Percentiles rank a stretch among this genome's conserved stretches.
Evolutionary conservation across 1,140 invertebrate genomes (phyloP).

Genomic region (Delia radicum): DNA sequence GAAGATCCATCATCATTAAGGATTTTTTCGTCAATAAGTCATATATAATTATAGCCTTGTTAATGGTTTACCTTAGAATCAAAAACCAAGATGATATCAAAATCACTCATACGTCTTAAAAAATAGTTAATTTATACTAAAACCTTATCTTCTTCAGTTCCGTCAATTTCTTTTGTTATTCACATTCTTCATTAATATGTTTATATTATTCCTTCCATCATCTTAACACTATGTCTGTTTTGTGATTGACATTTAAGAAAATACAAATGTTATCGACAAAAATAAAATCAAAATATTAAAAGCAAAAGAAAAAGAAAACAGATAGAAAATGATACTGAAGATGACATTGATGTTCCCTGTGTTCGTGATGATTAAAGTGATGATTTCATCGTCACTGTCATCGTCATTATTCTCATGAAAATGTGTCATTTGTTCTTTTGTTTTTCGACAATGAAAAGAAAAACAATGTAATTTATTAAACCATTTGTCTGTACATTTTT

Average conservation of each 20-base stretch:
- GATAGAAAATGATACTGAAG: neutral
- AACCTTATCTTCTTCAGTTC: neutral
- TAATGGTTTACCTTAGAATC: too few relatives aligned
- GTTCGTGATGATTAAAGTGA: too few relatives aligned
- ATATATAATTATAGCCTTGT: too few relatives aligned
- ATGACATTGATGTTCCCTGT: constrained; percentile 3
- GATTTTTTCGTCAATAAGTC: too few relatives aligned
- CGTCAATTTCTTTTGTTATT: neutral
- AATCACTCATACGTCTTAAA: neutral
- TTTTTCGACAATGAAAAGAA: neutral
- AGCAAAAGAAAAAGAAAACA: neutral
- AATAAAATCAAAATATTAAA: neutral
- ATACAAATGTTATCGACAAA: neutral
- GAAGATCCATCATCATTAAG: too few relatives aligned
- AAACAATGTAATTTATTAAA: neutral
- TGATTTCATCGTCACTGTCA: neutral
- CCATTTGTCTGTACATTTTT: neutral
- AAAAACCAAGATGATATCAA: too few relatives aligned
- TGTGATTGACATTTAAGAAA: constrained; percentile 11
- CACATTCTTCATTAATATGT: neutral
- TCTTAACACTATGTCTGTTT: constrained; percentile 6
- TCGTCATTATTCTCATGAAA: neutral
- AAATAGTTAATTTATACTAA: too few relatives aligned
- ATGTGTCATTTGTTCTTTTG: neutral
- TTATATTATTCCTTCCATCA: neutral